Evolutionary conservation across 2,888 invertebrate genomes (phyloP).

Genomic region (Epirrhoe alternata): DNA sequence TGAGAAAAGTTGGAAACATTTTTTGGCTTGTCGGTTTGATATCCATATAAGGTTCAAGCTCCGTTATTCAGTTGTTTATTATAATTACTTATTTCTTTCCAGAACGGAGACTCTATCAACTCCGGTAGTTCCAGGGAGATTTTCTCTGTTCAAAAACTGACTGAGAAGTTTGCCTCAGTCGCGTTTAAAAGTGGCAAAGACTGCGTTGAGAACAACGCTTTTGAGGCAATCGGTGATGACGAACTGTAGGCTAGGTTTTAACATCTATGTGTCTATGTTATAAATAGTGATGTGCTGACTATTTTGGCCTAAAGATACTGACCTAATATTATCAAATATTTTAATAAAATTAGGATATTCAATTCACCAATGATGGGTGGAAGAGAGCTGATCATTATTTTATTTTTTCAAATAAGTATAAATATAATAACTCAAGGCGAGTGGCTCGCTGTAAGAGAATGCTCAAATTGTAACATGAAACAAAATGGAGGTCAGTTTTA

Average conservation of each 20-base stretch:
- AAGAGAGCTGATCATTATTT: background rate
- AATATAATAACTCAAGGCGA: background rate
- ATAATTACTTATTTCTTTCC: conserved; percentile 48
- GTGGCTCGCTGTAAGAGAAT: background rate
- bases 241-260: conserved; percentile 87
- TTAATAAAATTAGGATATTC: background rate
- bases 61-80: too few species aligned
- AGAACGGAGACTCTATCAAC: conserved; percentile 85
- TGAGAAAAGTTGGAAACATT: too few species aligned
- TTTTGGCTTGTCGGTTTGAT: too few species aligned
- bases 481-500: too few species aligned
- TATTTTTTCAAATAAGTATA: too few species aligned
- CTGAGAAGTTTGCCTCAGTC: conserved; percentile 89
- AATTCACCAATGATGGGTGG: background rate
- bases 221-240: conserved; percentile 98
- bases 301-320: conserved; percentile 6
- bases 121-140: conserved; percentile 86
- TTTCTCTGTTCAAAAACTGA: conserved; percentile 90
- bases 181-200: conserved; percentile 89
- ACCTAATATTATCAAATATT: background rate
- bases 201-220: conserved; percentile 95
- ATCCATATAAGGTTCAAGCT: too few species aligned
- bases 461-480: too few species aligned
- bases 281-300: conserved; percentile 16
- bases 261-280: conserved; percentile 15